Base-by-base conservation (phyloP, 2,888 invertebrate genomes). In the Napeogenes sylphis region DNA sequence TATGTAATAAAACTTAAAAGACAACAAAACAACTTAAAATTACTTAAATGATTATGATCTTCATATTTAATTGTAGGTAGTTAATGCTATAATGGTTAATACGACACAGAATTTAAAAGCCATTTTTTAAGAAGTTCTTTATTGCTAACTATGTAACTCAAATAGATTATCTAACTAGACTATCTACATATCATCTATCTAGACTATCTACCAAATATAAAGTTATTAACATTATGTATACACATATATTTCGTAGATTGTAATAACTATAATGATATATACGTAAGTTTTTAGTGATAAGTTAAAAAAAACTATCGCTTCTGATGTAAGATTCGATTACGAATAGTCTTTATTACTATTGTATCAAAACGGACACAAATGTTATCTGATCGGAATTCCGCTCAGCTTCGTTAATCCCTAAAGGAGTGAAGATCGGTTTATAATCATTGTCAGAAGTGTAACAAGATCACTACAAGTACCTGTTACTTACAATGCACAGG, bases 371-470 rank as follows among this genome's bases (percentile, higher is more conserved):
- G 88, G 87, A 89, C 85, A 81, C 81, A 73, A 70, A 70, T 79
- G 83, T 79, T 88, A 87, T 87, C 86, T 85, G 87, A 88, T 89
- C 90, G 89, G 90, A 90, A 90, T 80, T 88, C 79, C 86, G 82
- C 83, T 80, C 76, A 75, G 71, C 71, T 76, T 74, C 70, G 66
- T 58, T 66, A 66, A 70, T 70, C 66, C 67, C 58, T 77, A 80
- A 85, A 88, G 84, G 87, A 90, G 89, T 89, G 80, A 87, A 83
- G 73, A 74, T 73, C 67, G 70, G 69, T 71, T 68, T 62, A 57
- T 71, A 63, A 63, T 75, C 72, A 80, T 84, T 85, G 83, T 85
- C 73, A 70, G 51, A 69, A 70, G 71, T 85, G 90, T 86, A 90
- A 90, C 79, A 79, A 84, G 90, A 90, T 87, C 82, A 76, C 79